These are phyloP conservation scores for Cydia amplana DNA, from an alignment of 1,140 invertebrate genomes.

Conservation along the genomic window DNA sequence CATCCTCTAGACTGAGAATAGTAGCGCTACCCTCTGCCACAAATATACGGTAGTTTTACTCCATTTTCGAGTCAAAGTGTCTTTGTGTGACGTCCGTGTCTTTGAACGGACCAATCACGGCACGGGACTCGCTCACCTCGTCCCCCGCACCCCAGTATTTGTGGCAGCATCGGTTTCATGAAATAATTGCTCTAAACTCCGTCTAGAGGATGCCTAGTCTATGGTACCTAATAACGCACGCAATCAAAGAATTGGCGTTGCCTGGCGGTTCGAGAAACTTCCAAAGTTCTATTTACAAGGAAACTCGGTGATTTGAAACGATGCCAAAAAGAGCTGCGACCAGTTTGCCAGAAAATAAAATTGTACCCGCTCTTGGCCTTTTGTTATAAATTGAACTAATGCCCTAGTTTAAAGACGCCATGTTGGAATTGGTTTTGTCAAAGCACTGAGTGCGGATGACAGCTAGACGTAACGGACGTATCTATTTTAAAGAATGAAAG, in stretches of 20 bases:
- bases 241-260: conserved; percentile 16
- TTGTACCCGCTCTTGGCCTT: neutral
- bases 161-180: too few species aligned
- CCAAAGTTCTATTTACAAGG: conserved; percentile 40
- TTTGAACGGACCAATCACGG: too few species aligned
- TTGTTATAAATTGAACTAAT: conserved; percentile 31
- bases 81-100: too few species aligned
- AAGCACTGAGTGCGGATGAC: neutral
- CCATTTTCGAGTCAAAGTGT: too few species aligned
- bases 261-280: conserved; percentile 29
- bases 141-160: too few species aligned
- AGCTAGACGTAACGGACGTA: neutral
- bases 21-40: too few species aligned
- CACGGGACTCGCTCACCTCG: too few species aligned
- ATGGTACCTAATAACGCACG: neutral
- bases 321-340: conserved; percentile 46
- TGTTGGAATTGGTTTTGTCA: conserved; percentile 24
- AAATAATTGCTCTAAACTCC: too few species aligned
- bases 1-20: too few species aligned
- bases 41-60: too few species aligned
- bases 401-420: conserved; percentile 29
- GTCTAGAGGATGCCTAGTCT: too few species aligned
- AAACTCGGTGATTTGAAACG: conserved; percentile 45
- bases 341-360: conserved; percentile 36
- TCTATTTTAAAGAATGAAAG: too few species aligned